Evolutionary conservation across 1,140 invertebrate genomes (phyloP).

Genomic region (Eufriesea mexicana): DNA sequence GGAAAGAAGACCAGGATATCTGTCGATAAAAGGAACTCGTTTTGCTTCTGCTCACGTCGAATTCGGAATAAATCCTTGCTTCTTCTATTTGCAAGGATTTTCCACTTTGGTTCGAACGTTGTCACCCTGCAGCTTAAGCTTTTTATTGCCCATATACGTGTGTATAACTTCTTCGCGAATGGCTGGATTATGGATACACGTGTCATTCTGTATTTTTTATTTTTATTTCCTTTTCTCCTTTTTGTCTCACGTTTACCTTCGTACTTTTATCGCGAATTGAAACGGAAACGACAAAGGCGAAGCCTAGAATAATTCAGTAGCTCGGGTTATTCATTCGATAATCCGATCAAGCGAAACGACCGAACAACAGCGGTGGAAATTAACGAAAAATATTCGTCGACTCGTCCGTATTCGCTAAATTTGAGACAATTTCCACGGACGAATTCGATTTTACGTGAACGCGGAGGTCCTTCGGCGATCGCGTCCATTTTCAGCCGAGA

Average conservation of each 20-base stretch:
- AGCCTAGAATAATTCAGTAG: neutral
- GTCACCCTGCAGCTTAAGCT: constrained; percentile 27
- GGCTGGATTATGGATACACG: neutral
- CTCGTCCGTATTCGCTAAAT: constrained; percentile 10
- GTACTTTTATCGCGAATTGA: too few relatives aligned
- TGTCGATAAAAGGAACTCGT: constrained; percentile 56
- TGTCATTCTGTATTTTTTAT: neutral
- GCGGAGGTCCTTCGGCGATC: neutral
- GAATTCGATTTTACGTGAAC: constrained; percentile 3
- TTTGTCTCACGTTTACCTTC: neutral
- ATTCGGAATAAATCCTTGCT: constrained; percentile 51
- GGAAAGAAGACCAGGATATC: constrained; percentile 27
- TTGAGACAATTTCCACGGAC: neutral
- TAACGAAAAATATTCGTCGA: constrained; percentile 22
- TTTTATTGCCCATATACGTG: constrained; percentile 11
- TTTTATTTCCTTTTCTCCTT: neutral
- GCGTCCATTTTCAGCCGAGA: constrained; percentile 20
- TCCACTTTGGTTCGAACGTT: neutral
- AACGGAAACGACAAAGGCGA: neutral
- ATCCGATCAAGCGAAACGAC: neutral
- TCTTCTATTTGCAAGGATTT: constrained; percentile 35
- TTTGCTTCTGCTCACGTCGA: constrained; percentile 54
- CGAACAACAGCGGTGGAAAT: constrained; percentile 5
- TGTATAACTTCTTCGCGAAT: neutral
- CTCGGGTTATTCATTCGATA: neutral